Evolutionary conservation across 1,140 invertebrate species (phyloP), one percentile per base, ranked within the genome.

Genomic region (Oncopodura yosiiana): DNA sequence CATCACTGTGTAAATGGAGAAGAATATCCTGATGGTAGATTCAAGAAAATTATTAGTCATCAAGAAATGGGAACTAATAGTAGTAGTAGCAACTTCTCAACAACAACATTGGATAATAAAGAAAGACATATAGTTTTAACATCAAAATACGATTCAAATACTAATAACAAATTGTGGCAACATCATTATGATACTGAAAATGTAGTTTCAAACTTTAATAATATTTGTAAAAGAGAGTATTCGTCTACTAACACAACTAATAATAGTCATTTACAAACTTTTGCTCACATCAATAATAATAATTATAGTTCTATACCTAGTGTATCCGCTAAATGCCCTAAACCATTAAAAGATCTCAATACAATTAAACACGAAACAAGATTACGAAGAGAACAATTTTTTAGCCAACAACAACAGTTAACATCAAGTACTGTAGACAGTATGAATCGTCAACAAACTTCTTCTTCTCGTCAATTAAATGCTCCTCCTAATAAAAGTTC

Each of bases 381-480:
- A 19, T 21, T 39, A 14, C 16, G 39, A 11, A 26, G 53, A 19
- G 36, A 38, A 30, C 38, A 36, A 41, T 54, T 54, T 29, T 54
- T 54, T 21, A 48, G 27, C 3, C 30, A 29, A 5, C 29, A 48
- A 21, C 32, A 29, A 2, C 30, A 12, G 16, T 6, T 16, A 34
- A 6, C 12, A 30, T 6, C 11, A 29, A 39, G 26, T 38, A 34
- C 29, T 24, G 51, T 53, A 46, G 37, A 36, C 42, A 45, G 39
- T 9, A 53, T 53, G 53, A 54, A 41, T 48, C 43, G 45, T 34
- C 43, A 42, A 18, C 46, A 54, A 19, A 26, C 29, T 23, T 48
- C 41, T 41, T 43, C 32, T 23, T 43, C 23, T 18, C 27, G 30
- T 21, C 32, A 32, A 14, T 29, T 27, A 14, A n/a, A 32, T 18